These are phyloP conservation scores for Lates japonicus DNA, from an alignment of 2,797 vertebrate genomes.

Conservation along the genomic window DNA sequence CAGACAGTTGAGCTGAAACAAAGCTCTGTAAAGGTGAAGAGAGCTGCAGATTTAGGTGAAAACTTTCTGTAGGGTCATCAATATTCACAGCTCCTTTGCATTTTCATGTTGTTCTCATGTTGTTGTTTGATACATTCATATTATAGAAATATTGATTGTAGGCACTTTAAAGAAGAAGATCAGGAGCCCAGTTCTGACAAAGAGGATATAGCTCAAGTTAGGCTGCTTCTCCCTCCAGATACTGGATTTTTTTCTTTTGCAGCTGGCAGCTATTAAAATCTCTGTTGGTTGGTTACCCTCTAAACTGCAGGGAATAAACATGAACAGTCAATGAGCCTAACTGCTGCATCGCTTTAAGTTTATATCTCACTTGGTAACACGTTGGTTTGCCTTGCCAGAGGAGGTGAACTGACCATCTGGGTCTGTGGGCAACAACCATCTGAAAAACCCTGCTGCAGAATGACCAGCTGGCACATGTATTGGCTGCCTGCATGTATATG, in stretches of 20 bases:
- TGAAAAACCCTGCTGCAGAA: constrained; percentile 26
- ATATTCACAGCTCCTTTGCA: not conserved
- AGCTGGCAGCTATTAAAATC: constrained; percentile 1
- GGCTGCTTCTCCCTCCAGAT: not conserved
- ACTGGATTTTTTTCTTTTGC: not conserved
- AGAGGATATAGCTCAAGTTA: not conserved
- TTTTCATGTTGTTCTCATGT: not conserved
- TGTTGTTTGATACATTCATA: not conserved
- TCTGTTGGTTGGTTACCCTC: not conserved
- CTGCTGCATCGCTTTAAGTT: not conserved
- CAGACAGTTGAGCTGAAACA: constrained; percentile 1
- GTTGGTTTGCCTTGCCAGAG: constrained; percentile 22
- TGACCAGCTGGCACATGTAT: not conserved
- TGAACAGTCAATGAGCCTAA: not conserved
- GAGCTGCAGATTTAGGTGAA: not conserved
- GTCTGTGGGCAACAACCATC: constrained; percentile 24
- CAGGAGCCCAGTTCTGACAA: not conserved
- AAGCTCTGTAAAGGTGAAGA: not conserved
- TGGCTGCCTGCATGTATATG: not conserved
- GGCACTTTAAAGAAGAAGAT: not conserved
- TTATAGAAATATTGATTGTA: not conserved
- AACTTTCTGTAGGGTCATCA: not conserved
- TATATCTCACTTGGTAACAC: constrained; percentile 16
- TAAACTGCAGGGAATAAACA: constrained; percentile 8
- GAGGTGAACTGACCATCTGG: constrained; percentile 29